phyloP scores from a whole-genome alignment of 2,888 invertebrate genomes.

The Hypercompe scribonia region DNA sequence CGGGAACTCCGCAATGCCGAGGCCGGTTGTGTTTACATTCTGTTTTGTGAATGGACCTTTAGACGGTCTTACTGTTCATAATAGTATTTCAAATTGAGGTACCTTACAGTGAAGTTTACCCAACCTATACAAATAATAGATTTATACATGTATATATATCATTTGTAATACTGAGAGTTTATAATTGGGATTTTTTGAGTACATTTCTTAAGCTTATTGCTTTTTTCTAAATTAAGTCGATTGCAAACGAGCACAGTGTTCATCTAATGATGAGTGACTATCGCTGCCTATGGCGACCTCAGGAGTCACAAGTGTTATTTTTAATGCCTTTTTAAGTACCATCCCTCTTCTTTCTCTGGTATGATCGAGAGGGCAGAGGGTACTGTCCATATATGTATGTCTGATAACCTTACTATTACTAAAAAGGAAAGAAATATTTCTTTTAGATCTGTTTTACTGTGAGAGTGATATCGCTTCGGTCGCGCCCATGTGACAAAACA shows the following conservation, averaged over 20 bases:
- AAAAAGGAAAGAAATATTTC: too few relatives aligned
- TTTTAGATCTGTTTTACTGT: too few relatives aligned
- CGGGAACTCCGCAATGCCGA: constrained; percentile 61
- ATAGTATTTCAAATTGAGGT: constrained; percentile 10
- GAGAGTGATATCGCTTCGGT: too few relatives aligned
- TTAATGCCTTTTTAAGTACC: background rate
- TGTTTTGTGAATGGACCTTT: constrained; percentile 56
- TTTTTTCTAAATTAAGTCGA: background rate
- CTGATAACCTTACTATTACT: too few relatives aligned
- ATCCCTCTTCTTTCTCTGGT: too few relatives aligned
- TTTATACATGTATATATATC: constrained; percentile 1
- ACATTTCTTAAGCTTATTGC: background rate
- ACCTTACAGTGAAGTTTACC: background rate
- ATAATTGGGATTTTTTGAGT: background rate
- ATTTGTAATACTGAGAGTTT: background rate
- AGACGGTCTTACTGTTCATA: constrained; percentile 24
- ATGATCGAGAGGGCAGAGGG: too few relatives aligned
- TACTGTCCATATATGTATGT: too few relatives aligned
- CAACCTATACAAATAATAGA: too few relatives aligned
- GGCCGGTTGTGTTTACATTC: constrained; percentile 63
- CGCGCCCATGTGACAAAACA: too few relatives aligned
- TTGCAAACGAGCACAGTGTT: background rate
- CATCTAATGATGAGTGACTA: background rate
- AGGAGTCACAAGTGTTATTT: background rate
- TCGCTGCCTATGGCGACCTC: background rate